Conservation (phyloP, 2,888 invertebrate species). For the Arctia plantaginis region DNA sequence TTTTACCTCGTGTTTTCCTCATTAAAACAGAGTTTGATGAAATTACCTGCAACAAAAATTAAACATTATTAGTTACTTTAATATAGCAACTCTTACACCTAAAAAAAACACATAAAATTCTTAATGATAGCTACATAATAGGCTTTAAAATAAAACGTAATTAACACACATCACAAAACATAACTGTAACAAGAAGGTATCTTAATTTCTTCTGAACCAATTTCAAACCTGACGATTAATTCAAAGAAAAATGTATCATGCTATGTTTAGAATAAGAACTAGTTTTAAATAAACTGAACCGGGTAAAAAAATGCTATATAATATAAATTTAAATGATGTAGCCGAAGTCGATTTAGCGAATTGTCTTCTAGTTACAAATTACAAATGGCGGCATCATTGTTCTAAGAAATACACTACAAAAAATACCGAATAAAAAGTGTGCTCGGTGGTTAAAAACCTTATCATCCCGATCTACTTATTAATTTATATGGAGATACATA, state of each 20-base stretch:
- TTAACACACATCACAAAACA: slow-evolving; percentile 21
- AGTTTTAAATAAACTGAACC: slow-evolving; percentile 2
- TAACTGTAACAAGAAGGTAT: slow-evolving; percentile 28
- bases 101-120: background rate
- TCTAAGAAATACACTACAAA: slow-evolving; percentile 35
- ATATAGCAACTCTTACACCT: background rate
- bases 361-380: slow-evolving; percentile 52
- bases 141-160: background rate
- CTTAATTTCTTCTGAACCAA: slow-evolving; percentile 20
- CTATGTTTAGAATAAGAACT: background rate
- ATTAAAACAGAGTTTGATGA: slow-evolving; percentile 15
- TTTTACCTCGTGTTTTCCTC: slow-evolving; percentile 11
- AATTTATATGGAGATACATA: slow-evolving; percentile 36
- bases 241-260: slow-evolving; percentile 3
- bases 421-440: slow-evolving; percentile 26
- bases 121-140: background rate
- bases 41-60: slow-evolving; percentile 48
- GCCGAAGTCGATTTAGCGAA: slow-evolving; percentile 52
- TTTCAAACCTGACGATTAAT: background rate
- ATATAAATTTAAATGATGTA: slow-evolving; percentile 76
- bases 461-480: slow-evolving; percentile 31
- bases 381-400: slow-evolving; percentile 54
- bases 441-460: slow-evolving; percentile 26
- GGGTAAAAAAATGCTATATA: slow-evolving; percentile 48
- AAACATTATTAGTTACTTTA: slow-evolving; percentile 20